Percentiles rank a stretch among this genome's conserved stretches.
Evolutionary conservation across 2,113 vertebrate genomes (phyloP).

Genomic region (Engraulis encrasicolus): DNA sequence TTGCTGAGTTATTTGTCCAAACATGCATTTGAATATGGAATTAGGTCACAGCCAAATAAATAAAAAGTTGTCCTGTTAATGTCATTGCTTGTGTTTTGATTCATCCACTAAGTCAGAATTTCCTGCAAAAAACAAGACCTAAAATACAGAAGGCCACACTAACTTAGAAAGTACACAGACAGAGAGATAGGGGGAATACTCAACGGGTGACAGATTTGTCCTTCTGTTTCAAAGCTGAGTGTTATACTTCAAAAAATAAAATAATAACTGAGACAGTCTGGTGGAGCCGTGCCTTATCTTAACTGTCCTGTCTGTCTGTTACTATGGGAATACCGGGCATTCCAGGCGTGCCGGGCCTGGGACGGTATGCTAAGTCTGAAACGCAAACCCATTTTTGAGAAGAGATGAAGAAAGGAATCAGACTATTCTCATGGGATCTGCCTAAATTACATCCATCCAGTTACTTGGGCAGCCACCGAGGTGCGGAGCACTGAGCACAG

Average conservation of each 20-base stretch:
- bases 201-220: neutral
- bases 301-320: neutral
- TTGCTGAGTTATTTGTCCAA: neutral
- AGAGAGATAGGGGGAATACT: neutral
- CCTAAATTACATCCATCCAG: constrained; percentile 63
- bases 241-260: neutral
- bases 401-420: constrained; percentile 54
- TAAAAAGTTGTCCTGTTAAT: neutral
- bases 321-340: neutral
- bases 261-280: neutral
- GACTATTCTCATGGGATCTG: constrained; percentile 59
- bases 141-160: neutral
- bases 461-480: constrained; percentile 28
- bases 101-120: neutral
- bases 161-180: neutral
- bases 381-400: constrained; percentile 53
- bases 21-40: neutral
- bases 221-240: neutral
- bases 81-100: neutral
- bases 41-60: neutral
- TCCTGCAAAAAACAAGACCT: neutral
- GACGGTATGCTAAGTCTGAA: constrained; percentile 48
- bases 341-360: neutral
- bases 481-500: constrained; percentile 39
- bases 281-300: neutral